phyloP scores from a whole-genome alignment of 2,888 invertebrate species.

The Napeogenes sylphis region DNA sequence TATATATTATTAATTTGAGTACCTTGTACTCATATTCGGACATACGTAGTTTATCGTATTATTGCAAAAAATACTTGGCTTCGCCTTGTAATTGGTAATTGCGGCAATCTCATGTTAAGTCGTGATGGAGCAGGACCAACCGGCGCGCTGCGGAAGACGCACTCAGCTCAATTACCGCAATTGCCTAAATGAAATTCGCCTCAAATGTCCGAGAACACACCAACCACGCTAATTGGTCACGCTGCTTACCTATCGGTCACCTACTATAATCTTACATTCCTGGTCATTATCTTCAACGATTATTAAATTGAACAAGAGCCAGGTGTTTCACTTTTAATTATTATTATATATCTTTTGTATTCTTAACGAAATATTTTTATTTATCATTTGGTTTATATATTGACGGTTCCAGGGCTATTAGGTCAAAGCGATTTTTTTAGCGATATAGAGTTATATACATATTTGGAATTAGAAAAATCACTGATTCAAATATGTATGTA shows the following conservation, averaged over 20 bases:
- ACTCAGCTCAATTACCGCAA: conserved; percentile 71
- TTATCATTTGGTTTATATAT: too few relatives aligned
- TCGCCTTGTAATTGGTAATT: conserved; percentile 35
- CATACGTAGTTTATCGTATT: neutral
- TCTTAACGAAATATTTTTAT: too few relatives aligned
- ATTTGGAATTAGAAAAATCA: too few relatives aligned
- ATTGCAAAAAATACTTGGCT: conserved; percentile 10
- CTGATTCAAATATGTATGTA: too few relatives aligned
- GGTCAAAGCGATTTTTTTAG: too few relatives aligned
- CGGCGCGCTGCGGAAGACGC: conserved; percentile 65
- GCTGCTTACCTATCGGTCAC: conserved; percentile 71
- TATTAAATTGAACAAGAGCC: conserved; percentile 12
- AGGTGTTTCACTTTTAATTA: conserved; percentile 6
- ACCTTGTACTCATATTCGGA: neutral
- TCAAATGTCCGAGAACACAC: conserved; percentile 48
- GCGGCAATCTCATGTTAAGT: conserved; percentile 28
- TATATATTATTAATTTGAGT: conserved; percentile 1
- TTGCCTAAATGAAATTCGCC: conserved; percentile 75
- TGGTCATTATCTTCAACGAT: conserved; percentile 24
- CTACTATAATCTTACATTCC: conserved; percentile 25
- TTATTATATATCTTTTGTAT: neutral
- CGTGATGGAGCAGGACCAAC: conserved; percentile 46
- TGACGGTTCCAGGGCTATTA: too few relatives aligned
- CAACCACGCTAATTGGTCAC: conserved; percentile 70
- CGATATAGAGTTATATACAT: too few relatives aligned